Evolutionary conservation across 2,113 vertebrate genomes (phyloP).

Genomic region (Kryptolebias marmoratus): DNA sequence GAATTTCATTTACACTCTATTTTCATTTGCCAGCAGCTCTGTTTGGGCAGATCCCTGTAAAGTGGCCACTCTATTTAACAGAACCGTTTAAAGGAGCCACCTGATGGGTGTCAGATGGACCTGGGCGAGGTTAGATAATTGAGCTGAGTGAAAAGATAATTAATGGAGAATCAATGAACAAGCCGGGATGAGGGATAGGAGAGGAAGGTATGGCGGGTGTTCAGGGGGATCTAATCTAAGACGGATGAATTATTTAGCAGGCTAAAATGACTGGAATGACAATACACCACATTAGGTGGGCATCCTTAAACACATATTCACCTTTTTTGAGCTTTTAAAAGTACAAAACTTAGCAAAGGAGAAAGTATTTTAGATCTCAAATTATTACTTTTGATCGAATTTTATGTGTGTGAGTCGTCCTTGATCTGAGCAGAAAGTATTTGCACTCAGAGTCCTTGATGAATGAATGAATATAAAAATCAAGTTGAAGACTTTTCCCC

Average conservation of each 20-base stretch:
- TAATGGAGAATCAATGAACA: slow-evolving; percentile 84
- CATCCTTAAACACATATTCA: slow-evolving; percentile 51
- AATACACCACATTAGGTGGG: slow-evolving; percentile 67
- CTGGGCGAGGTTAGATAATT: slow-evolving; percentile 77
- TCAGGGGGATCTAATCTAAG: slow-evolving; percentile 76
- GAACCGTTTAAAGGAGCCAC: slow-evolving; percentile 65
- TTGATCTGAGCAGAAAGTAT: slow-evolving; percentile 25
- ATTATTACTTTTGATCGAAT: neutral
- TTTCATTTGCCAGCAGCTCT: slow-evolving; percentile 32
- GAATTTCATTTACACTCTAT: slow-evolving; percentile 49
- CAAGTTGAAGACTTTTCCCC: slow-evolving; percentile 65
- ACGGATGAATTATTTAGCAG: slow-evolving; percentile 82
- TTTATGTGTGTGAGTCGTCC: neutral
- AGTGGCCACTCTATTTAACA: slow-evolving; percentile 50
- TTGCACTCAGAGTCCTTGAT: slow-evolving; percentile 63
- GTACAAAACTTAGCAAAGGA: slow-evolving; percentile 3
- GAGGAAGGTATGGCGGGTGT: slow-evolving; percentile 57
- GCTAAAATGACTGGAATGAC: slow-evolving; percentile 78
- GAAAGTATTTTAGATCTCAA: slow-evolving; percentile 11
- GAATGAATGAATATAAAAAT: slow-evolving; percentile 65
- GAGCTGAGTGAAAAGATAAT: slow-evolving; percentile 82
- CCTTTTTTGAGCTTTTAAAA: slow-evolving; percentile 32
- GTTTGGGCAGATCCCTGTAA: slow-evolving; percentile 37
- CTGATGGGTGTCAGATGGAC: slow-evolving; percentile 67
- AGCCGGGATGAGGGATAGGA: slow-evolving; percentile 53